Evolutionary conservation across 2,797 vertebrate species (phyloP), one percentile per base, ranked within the genome.

Genomic region (Dicrostonyx torquatus): DNA sequence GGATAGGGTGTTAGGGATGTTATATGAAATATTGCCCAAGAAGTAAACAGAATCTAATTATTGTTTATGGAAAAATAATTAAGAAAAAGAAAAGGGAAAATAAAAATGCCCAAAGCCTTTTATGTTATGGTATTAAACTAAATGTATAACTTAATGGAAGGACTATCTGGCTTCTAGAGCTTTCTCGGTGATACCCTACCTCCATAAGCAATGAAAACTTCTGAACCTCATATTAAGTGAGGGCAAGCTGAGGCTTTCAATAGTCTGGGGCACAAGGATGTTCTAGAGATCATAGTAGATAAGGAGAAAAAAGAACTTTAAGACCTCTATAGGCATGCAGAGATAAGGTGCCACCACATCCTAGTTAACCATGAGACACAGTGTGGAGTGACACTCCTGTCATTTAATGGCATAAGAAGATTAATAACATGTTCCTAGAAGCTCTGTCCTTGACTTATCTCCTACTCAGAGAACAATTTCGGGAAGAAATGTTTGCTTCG

Each of bases 401-500:
- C 87, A 94, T 91, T 78, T 92, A 93, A 96, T 62, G 40, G 60
- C 92, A 64, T 75, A 89, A 86, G 68, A 92, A 93, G 95, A 95
- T 94, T 87, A 97, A 96, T 95, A 88, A 2, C 60, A 34, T 53
- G 77, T 89, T 96, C 96, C 96, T 97, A 95, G 95, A 95, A 95
- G 86, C 73, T 70, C 86, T 93, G 93, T 60, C 88, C 90, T 97
- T 94, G 94, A 95, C 87, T 95, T 83, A 77, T 88, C 79, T 93
- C 37, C 72, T 80, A 60, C 78, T 93, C 88, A 95, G 89, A 94
- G 89, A 92, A 91, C 66, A 76, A 75, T 86, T 87, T 94, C 64
- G 96, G 93, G 90, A 95, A 93, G 88, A 94, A 91, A 95, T 96
- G 66, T 91, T 89, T 82, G 75, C 53, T 93, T 96, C 94, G 83